Evolutionary conservation across 2,113 vertebrate genomes (phyloP).

Genomic region (Lonchura striata): DNA sequence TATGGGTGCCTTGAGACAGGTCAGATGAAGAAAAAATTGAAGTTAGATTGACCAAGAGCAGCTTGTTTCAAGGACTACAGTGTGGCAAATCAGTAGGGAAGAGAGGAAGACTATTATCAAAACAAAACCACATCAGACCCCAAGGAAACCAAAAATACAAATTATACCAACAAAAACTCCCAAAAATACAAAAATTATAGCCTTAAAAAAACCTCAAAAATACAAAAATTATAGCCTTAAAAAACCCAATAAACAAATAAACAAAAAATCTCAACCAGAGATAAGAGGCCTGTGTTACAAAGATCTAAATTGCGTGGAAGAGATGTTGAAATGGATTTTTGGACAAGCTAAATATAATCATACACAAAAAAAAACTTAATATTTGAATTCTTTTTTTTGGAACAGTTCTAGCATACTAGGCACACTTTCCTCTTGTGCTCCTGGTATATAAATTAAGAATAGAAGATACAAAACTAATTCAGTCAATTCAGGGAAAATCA

Average conservation of each 20-base stretch:
- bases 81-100: not conserved
- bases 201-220: not conserved
- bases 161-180: too few relatives aligned
- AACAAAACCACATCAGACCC: slow-evolving; percentile 24
- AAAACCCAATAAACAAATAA: not conserved
- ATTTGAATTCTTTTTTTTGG: not conserved
- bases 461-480: not conserved
- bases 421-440: not conserved
- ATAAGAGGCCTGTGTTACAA: not conserved
- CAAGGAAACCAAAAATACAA: slow-evolving; percentile 7
- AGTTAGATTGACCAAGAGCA: not conserved
- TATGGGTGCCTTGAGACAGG: not conserved
- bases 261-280: not conserved
- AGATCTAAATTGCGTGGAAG: not conserved
- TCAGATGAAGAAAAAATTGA: not conserved
- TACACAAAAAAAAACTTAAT: not conserved
- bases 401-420: not conserved
- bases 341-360: not conserved
- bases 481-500: not conserved
- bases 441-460: not conserved
- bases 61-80: not conserved
- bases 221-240: not conserved
- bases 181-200: not conserved
- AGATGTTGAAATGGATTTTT: not conserved
- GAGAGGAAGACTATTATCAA: not conserved